phyloP scores from a whole-genome alignment of 2,888 invertebrate genomes.

The Alentia gelatinosa region DNA sequence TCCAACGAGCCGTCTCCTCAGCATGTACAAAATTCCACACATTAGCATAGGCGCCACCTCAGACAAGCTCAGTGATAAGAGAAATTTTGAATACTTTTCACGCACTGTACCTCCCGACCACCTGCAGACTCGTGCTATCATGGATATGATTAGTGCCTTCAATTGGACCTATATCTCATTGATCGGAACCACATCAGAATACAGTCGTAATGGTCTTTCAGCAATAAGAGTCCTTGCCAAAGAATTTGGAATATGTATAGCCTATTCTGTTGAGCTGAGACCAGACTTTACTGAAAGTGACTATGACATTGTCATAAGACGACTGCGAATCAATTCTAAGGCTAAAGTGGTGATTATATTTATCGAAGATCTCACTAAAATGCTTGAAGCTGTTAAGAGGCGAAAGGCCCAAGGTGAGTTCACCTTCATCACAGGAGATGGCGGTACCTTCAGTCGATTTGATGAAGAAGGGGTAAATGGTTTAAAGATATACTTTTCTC shows the following conservation, averaged over 20 bases:
- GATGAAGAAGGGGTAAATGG: neutral
- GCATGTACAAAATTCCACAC: conserved; percentile 82
- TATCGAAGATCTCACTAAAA: neutral
- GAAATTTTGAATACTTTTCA: conserved; percentile 69
- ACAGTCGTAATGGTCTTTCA: conserved; percentile 68
- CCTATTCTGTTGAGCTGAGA: neutral
- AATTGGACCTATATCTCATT: conserved; percentile 90
- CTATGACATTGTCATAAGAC: neutral
- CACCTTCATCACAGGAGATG: neutral
- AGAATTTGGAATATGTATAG: conserved; percentile 15
- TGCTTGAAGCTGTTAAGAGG: neutral
- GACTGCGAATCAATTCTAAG: neutral
- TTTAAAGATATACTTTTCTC: neutral
- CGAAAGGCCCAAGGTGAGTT: neutral
- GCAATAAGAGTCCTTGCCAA: conserved; percentile 28
- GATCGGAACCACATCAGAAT: conserved; percentile 86
- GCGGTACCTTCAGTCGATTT: neutral
- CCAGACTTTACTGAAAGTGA: neutral
- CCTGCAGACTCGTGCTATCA: conserved; percentile 68
- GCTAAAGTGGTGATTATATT: neutral
- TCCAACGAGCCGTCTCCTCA: conserved; percentile 52
- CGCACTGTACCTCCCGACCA: conserved; percentile 71
- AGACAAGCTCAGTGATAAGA: conserved; percentile 71
- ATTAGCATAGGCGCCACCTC: conserved; percentile 65
- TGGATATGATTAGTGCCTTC: conserved; percentile 68